Evolutionary conservation across 2,888 invertebrate species (phyloP).

Genomic region (Rutpela maculata): DNA sequence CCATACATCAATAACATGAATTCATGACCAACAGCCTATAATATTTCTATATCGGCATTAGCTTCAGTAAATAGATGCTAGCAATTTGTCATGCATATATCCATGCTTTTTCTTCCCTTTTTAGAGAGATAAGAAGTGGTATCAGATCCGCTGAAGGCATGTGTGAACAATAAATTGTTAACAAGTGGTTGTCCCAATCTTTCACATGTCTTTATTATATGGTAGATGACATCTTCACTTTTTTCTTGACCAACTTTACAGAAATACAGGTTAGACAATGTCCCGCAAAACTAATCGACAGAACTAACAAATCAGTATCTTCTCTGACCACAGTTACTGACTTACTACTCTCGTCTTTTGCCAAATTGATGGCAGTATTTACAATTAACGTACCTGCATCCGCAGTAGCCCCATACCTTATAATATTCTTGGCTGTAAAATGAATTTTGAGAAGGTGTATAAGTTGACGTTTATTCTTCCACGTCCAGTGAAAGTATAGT

Average conservation of each 20-base stretch:
- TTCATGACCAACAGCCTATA: constrained; percentile 4
- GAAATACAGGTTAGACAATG: constrained; percentile 21
- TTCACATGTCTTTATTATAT: background rate
- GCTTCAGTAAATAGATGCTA: constrained; percentile 19
- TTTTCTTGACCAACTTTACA: background rate
- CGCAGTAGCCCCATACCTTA: too few relatives aligned
- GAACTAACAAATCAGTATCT: constrained; percentile 23
- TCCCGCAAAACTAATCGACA: constrained; percentile 9
- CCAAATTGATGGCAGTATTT: constrained; percentile 10
- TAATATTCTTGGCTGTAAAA: too few relatives aligned
- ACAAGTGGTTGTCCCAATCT: constrained; percentile 24
- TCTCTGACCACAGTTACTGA: constrained; percentile 1
- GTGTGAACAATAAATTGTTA: too few relatives aligned
- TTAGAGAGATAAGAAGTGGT: constrained; percentile 18
- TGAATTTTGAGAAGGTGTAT: too few relatives aligned
- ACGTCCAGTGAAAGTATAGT: too few relatives aligned
- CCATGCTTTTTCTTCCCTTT: constrained; percentile 5
- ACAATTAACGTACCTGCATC: too few relatives aligned
- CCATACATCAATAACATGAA: constrained; percentile 29
- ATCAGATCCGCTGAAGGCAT: constrained; percentile 13
- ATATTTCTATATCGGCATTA: too few relatives aligned
- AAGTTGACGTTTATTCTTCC: too few relatives aligned
- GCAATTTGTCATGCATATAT: constrained; percentile 22
- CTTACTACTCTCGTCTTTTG: background rate
- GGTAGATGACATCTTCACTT: constrained; percentile 2